Conservation (phyloP, 2,888 invertebrate species). For the Nemotelus pantherinus region DNA sequence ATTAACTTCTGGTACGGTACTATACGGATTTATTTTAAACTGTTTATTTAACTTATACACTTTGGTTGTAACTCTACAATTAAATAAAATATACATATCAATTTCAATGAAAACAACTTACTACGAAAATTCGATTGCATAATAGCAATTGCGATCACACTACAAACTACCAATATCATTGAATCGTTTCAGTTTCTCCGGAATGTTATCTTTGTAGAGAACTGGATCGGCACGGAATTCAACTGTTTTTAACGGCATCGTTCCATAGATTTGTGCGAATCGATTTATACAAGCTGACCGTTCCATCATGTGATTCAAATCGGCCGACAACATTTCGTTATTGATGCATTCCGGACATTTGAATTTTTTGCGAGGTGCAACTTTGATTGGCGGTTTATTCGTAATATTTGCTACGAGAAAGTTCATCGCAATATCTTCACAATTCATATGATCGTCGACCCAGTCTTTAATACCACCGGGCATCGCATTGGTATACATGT, state of each 20-base stretch:
- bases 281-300: conserved; percentile 88
- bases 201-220: conserved; percentile 85
- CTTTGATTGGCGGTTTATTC: conserved; percentile 93
- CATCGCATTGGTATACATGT: conserved; percentile 90
- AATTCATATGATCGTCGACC: conserved; percentile 97
- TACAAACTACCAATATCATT: conserved; percentile 89
- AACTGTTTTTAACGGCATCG: conserved; percentile 86
- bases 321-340: conserved; percentile 93
- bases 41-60: no score
- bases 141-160: neutral
- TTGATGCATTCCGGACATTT: conserved; percentile 95
- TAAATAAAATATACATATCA: no score
- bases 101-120: no score
- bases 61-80: no score
- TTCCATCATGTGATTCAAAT: conserved; percentile 91
- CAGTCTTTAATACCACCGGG: conserved; percentile 84
- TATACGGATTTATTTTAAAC: no score
- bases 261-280: conserved; percentile 81
- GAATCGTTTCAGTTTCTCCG: conserved; percentile 86
- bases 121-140: no score
- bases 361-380: conserved; percentile 95
- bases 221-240: conserved; percentile 97
- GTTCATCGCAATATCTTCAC: conserved; percentile 98
- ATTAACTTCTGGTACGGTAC: no score
- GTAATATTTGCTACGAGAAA: conserved; percentile 94